These are phyloP conservation scores for Amorpha juglandis DNA, from an alignment of 2,888 invertebrate genomes.

Conservation along the genomic window DNA sequence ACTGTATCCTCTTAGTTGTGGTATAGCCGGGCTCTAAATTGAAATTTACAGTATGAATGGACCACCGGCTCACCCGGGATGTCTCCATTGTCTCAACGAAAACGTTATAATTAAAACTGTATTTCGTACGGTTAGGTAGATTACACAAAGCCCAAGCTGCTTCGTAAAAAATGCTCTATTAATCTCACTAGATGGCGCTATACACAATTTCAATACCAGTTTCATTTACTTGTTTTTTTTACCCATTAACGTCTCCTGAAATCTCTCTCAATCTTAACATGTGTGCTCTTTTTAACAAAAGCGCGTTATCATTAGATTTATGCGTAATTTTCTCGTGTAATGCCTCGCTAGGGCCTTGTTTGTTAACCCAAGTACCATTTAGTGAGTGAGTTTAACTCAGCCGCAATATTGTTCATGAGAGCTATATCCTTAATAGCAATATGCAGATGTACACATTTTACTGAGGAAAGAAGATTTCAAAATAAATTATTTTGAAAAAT, in stretches of 20 bases:
- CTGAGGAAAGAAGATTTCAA: too few relatives aligned
- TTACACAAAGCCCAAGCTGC: too few relatives aligned
- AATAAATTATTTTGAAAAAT: too few relatives aligned
- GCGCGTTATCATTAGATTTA: conserved; percentile 20
- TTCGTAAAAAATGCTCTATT: too few relatives aligned
- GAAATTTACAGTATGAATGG: too few relatives aligned
- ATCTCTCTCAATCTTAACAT: conserved; percentile 18
- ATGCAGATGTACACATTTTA: neutral
- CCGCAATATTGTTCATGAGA: neutral
- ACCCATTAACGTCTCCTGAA: neutral
- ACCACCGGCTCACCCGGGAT: too few relatives aligned
- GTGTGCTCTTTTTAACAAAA: conserved; percentile 5
- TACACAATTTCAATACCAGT: neutral
- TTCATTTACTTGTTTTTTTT: neutral
- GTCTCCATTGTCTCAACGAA: too few relatives aligned
- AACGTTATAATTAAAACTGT: too few relatives aligned
- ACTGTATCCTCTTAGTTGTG: too few relatives aligned
- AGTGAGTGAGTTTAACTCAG: neutral
- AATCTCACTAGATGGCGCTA: neutral
- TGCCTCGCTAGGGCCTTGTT: conserved; percentile 18
- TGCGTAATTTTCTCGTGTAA: conserved; percentile 10
- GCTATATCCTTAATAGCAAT: neutral
- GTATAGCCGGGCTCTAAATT: too few relatives aligned
- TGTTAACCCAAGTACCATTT: conserved; percentile 18
- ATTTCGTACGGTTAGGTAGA: too few relatives aligned